phyloP scores from a whole-genome alignment of 2,888 invertebrate genomes.

The Drosophila borealis region DNA sequence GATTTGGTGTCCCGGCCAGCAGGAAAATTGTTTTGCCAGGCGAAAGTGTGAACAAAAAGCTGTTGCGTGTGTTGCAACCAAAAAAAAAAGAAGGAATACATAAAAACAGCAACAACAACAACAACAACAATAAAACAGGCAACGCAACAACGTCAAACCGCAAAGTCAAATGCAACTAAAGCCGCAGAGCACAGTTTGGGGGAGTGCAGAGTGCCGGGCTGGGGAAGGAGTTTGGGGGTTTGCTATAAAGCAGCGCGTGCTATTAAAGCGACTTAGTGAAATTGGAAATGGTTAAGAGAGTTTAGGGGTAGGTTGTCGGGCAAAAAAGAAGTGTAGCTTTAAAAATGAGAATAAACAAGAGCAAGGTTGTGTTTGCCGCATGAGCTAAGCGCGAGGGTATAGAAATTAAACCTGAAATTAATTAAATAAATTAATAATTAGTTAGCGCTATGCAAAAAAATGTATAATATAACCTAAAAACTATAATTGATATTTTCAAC shows the following conservation, averaged over 20 bases:
- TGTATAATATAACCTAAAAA: no score
- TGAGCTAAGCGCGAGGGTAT: not conserved
- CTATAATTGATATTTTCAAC: constrained; percentile 28
- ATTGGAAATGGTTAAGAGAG: constrained; percentile 34
- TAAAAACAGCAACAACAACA: constrained; percentile 42
- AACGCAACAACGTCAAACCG: constrained; percentile 75
- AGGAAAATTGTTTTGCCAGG: constrained; percentile 78
- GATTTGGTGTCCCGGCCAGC: constrained; percentile 55
- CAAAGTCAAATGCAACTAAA: constrained; percentile 81
- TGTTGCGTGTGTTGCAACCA: constrained; percentile 75
- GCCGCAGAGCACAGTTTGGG: constrained; percentile 66
- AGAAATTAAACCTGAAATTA: not conserved
- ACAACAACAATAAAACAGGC: constrained; percentile 37
- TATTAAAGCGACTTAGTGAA: constrained; percentile 58
- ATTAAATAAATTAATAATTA: not conserved
- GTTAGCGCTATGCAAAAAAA: not conserved
- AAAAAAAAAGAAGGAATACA: constrained; percentile 48
- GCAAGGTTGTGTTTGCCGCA: not conserved
- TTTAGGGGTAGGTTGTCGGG: not conserved
- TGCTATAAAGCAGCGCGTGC: constrained; percentile 48
- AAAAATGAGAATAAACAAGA: not conserved
- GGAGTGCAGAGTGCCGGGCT: constrained; percentile 21
- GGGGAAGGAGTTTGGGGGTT: not conserved
- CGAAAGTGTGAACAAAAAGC: constrained; percentile 83
- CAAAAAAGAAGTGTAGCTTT: constrained; percentile 21